Base-by-base conservation (phyloP, 2,797 vertebrate genomes). In the Geotrypetes seraphini region DNA sequence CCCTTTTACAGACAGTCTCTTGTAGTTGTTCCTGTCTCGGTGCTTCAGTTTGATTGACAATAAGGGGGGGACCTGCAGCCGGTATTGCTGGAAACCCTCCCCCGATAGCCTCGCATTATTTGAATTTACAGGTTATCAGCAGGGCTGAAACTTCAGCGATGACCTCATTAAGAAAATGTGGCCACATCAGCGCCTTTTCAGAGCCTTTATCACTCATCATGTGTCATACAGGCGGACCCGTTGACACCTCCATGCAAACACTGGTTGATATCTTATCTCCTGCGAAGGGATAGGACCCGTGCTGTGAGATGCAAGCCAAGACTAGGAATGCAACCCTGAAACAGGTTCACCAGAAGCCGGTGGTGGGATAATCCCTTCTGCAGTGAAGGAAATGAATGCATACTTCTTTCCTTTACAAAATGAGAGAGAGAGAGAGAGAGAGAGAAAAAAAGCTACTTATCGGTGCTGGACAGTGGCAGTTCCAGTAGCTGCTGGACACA, bases 111-210 rank as follows among this genome's bases (percentile, higher is more conserved):
- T 22, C 49, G 5, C 66, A 43, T 57, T 60, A 63, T 57, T 68
- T 30, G 70, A 69, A 67, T 69, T 74, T 60, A 58, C 53, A 50
- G 81, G 82, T 81, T 81, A 85, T 83, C 79, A 49, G 75, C 28
- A 40, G 62, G 67, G 63, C 69, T 42, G 59, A 52, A 47, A 63
- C 77, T 68, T 48, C 15, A 43, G 66, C 39, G 26, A 46, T 79
- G 85, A 85, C 78, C 85, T 85, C 81, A 84, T 85, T 83, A 85
- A 77, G 43, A 39, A 36, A 47, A 36, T 53, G 73, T 66, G 72
- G 69, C 71, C 76, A 71, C 65, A 71, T 81, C 65, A 73, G 77
- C 83, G 76, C 76, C 75, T 78, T 73, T 36, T 33, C 38, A 5
- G 40, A 30, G 58, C 53, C 57, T 65, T 78, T 71, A 69, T 73